phyloP scores from a whole-genome alignment of 2,888 invertebrate species.

The Andrena fulva region DNA sequence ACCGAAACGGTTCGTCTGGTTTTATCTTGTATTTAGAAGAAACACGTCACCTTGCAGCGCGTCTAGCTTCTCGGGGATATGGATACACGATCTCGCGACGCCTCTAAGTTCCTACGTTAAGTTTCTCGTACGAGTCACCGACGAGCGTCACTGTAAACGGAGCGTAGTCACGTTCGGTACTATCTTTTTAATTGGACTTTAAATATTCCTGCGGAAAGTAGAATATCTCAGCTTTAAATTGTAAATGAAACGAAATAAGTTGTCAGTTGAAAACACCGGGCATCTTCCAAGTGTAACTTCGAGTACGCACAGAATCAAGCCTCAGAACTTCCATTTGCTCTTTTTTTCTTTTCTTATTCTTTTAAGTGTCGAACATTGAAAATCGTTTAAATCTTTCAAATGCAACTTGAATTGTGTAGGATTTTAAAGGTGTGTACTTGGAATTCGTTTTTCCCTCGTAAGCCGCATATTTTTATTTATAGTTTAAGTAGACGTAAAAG shows the following conservation, averaged over 20 bases:
- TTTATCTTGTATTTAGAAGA: slow-evolving; percentile 24
- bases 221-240: slow-evolving; percentile 4
- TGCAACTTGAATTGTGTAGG: not conserved
- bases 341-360: not conserved
- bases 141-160: slow-evolving; percentile 33
- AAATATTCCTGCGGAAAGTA: slow-evolving; percentile 4
- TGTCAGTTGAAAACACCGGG: slow-evolving; percentile 5
- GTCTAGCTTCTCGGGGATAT: slow-evolving; percentile 25
- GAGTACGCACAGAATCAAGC: slow-evolving; percentile 24
- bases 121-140: slow-evolving; percentile 50
- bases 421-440: slow-evolving; percentile 25
- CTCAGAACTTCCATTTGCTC: slow-evolving; percentile 18
- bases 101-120: slow-evolving; percentile 65
- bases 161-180: slow-evolving; percentile 32
- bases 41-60: slow-evolving; percentile 18
- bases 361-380: not conserved
- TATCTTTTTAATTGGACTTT: slow-evolving; percentile 25
- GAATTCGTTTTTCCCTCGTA: slow-evolving; percentile 12
- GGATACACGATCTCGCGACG: not conserved
- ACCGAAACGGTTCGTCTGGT: slow-evolving; percentile 14
- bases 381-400: not conserved
- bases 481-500: slow-evolving; percentile 4
- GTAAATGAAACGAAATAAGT: slow-evolving; percentile 11
- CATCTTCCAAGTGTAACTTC: slow-evolving; percentile 44
- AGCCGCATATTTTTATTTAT: slow-evolving; percentile 18